Evolutionary conservation across 2,797 vertebrate genomes (phyloP), one percentile per base, ranked within the genome.

Genomic region (Syngnathus rostellatus): DNA sequence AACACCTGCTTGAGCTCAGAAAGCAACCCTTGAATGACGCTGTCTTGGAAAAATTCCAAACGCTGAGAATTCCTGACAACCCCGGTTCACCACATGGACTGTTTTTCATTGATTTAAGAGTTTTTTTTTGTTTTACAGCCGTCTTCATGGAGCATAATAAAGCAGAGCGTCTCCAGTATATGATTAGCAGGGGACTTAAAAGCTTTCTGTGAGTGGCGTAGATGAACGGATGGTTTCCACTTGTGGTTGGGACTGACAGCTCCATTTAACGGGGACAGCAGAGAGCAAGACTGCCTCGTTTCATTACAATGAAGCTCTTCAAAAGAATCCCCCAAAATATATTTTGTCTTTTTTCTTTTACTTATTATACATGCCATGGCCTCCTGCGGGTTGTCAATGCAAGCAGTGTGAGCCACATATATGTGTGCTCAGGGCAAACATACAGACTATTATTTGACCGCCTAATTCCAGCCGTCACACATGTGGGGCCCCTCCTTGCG

Each of bases 401-500:
- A 58, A 67, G 67, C 40, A 57, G 64, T 64, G 9, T 74, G 77
- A 71, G 58, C 68, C 72, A 63, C 19, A 7, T 25, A 46, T 25
- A 48, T 68, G 67, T 72, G 37, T 58, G 58, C 16, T 12, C 68
- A 74, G 68, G 72, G 68, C 66, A 81, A 81, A 86, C 76, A 81
- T 37, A 70, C 41, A 17, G 21, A 73, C 75, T 65, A 69, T 71
- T 83, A 10, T 77, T 62, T 76, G 72, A 72, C 69, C 65, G 66
- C 69, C 65, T 82, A 77, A 80, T 81, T 76, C 74, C 75, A 86
- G 77, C 75, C 66, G 70, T 82, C 72, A 68, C 62, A 71, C 69
- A 77, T 58, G 74, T 68, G 41, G 61, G 73, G 74, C 71, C 14
- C 64, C 80, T 77, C 8, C 67, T 75, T 75, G 75, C 58, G 63